Evolutionary conservation across 2,113 vertebrate genomes (phyloP).

Genomic region (Trogon melanurus): DNA sequence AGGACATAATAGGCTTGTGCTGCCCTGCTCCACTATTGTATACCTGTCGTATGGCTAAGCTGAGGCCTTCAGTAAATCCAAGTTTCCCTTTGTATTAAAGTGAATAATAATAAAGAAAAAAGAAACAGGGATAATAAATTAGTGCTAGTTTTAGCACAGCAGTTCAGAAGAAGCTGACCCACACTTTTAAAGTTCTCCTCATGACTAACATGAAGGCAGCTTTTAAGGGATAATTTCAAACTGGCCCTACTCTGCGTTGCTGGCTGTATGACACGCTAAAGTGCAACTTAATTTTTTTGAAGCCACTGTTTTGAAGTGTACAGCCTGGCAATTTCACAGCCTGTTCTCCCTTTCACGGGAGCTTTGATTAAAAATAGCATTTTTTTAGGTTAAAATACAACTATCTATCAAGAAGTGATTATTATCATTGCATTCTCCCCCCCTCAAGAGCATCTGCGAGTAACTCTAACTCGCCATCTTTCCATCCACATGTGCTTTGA

Average conservation of each 20-base stretch:
- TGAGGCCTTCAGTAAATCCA: not conserved
- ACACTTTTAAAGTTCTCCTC: not conserved
- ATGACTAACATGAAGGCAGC: not conserved
- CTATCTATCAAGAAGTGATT: not conserved
- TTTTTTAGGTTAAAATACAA: not conserved
- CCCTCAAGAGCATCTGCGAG: not conserved
- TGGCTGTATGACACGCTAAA: not conserved
- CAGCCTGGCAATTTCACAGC: not conserved
- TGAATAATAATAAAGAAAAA: not conserved
- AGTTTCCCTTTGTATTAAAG: not conserved
- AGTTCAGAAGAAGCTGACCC: not conserved
- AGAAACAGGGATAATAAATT: not conserved
- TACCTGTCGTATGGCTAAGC: not conserved
- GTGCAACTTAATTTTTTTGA: not conserved
- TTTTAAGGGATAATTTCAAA: not conserved
- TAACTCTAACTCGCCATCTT: not conserved
- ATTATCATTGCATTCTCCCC: not conserved
- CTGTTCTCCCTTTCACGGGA: not conserved
- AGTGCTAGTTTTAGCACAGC: not conserved
- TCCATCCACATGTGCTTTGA: not conserved
- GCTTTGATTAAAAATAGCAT: constrained; percentile 1
- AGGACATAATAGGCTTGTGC: not conserved
- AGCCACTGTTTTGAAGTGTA: not conserved
- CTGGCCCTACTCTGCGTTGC: not conserved
- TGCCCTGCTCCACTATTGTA: not conserved